These are phyloP conservation scores for Leptothorax acervorum DNA, from an alignment of 2,888 invertebrate genomes.

Conservation along the genomic window DNA sequence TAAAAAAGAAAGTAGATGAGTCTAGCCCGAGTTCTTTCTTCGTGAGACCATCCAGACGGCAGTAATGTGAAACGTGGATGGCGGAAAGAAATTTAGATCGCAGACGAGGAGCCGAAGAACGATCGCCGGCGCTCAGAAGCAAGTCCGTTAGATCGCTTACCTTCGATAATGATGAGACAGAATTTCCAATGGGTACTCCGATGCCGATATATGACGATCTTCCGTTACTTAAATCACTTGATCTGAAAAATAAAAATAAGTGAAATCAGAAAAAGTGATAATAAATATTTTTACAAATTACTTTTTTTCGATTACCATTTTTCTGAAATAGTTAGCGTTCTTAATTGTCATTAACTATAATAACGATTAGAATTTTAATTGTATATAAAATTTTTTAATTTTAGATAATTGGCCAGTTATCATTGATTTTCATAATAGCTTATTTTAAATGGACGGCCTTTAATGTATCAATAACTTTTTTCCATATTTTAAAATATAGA, in stretches of 20 bases:
- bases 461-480: not conserved
- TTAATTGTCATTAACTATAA: not conserved
- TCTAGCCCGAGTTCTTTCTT: slow-evolving; percentile 44
- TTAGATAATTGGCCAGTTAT: not conserved
- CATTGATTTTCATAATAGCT: not conserved
- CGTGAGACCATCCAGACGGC: slow-evolving; percentile 41
- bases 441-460: not conserved
- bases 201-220: not conserved
- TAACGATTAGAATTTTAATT: not conserved
- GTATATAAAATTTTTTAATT: not conserved
- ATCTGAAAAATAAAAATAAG: not conserved
- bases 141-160: slow-evolving; percentile 23
- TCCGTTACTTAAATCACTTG: not conserved
- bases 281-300: not conserved
- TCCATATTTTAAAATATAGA: not conserved
- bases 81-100: slow-evolving; percentile 39
- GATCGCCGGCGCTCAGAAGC: slow-evolving; percentile 17
- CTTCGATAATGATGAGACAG: slow-evolving; percentile 25
- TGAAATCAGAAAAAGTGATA: not conserved
- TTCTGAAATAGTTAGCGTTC: not conserved
- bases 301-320: not conserved
- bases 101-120: slow-evolving; percentile 20
- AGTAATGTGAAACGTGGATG: slow-evolving; percentile 36
- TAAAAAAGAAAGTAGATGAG: slow-evolving; percentile 39
- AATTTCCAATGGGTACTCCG: slow-evolving; percentile 11